Conservation (phyloP, 2,113 vertebrate species). For the Acrocephalus arundinaceus region DNA sequence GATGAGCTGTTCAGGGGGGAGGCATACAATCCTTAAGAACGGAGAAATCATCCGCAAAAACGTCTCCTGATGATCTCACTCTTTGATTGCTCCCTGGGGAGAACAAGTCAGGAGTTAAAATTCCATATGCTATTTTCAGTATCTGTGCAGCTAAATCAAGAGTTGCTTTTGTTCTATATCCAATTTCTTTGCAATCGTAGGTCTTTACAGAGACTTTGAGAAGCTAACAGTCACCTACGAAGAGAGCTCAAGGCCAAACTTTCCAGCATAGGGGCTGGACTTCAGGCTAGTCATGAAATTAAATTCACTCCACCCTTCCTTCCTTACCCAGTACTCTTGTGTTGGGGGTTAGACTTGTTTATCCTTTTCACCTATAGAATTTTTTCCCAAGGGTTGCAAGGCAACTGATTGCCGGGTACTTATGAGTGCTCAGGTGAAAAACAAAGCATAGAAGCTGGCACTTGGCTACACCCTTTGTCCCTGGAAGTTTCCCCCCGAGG, state of each 20-base stretch:
- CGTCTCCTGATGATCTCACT: background rate
- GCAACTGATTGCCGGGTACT: too few species aligned
- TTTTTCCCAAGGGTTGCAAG: too few species aligned
- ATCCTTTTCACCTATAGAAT: too few species aligned
- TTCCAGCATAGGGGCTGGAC: background rate
- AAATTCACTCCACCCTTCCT: background rate
- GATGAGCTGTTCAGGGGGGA: background rate
- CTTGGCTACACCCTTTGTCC: too few species aligned
- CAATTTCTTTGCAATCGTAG: background rate
- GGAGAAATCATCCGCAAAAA: background rate
- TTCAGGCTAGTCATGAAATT: background rate
- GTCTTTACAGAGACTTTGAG: background rate
- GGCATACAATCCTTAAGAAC: background rate
- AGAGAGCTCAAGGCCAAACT: background rate
- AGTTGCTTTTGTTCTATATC: background rate
- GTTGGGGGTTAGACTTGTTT: too few species aligned
- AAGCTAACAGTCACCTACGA: background rate
- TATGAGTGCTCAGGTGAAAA: too few species aligned
- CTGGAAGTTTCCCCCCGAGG: too few species aligned
- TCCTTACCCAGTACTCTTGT: background rate
- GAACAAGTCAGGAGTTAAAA: background rate
- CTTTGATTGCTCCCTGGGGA: background rate
- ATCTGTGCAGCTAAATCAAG: background rate
- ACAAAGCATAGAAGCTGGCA: too few species aligned
- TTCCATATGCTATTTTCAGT: background rate